Percentiles rank a stretch among this genome's conserved stretches.
Conservation (phyloP, 2,797 vertebrate genomes). For the Mormyrops boulengeri region DNA sequence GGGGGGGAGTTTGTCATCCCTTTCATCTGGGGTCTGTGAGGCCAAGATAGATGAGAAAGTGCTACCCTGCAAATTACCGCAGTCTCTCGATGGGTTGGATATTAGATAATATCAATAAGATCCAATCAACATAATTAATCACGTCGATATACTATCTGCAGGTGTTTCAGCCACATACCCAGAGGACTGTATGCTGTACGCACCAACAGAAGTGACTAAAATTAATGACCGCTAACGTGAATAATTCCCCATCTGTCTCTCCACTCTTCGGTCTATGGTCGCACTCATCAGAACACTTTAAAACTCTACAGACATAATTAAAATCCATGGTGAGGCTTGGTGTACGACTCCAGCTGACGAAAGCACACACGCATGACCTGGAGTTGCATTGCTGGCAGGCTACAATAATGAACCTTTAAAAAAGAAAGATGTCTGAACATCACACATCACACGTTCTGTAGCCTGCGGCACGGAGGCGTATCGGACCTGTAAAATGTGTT, state of each 20-base stretch:
- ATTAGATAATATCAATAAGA: slow-evolving; percentile 9
- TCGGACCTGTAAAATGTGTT: neutral
- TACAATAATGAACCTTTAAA: neutral
- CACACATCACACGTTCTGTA: neutral
- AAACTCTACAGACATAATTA: neutral
- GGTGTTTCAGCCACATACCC: neutral
- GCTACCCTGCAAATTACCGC: neutral
- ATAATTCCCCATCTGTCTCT: neutral
- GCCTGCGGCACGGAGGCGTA: neutral
- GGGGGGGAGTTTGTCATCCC: neutral
- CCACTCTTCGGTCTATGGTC: neutral
- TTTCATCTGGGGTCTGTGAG: neutral
- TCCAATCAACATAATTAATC: slow-evolving; percentile 8
- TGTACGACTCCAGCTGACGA: neutral
- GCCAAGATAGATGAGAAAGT: neutral
- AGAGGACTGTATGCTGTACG: neutral
- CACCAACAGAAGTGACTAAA: neutral
- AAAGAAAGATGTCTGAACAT: neutral
- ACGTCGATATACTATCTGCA: neutral
- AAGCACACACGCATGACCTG: neutral
- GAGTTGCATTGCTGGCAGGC: neutral
- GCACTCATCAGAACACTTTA: neutral
- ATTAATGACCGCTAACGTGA: neutral
- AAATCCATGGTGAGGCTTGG: neutral
- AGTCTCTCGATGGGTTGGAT: neutral